Percentiles rank a stretch among this genome's conserved stretches.
Conservation (phyloP, 2,113 vertebrate species). For the Anthoscopus minutus region DNA sequence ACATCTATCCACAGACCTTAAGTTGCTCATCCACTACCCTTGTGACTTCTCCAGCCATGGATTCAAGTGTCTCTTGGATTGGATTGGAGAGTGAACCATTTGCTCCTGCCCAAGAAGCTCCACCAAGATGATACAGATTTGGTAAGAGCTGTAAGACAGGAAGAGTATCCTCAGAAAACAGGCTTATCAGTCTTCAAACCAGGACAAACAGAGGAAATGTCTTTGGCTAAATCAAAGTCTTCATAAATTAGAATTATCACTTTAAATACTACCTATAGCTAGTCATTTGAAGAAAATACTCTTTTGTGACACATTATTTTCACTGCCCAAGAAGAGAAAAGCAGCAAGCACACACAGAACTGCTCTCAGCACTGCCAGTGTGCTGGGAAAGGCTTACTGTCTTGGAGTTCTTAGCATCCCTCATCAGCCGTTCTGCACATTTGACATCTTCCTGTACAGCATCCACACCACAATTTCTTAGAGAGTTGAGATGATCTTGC, state of each 20-base stretch:
- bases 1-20: constrained; percentile 74
- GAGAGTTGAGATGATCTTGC: constrained; percentile 95
- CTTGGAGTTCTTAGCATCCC: constrained; percentile 95
- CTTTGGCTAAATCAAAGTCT: neutral
- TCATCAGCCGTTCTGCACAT: constrained; percentile 87
- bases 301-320: neutral
- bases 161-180: neutral
- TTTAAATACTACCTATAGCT: neutral
- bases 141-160: constrained; percentile 81
- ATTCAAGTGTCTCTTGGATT: constrained; percentile 93
- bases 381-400: constrained; percentile 74
- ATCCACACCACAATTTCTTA: constrained; percentile 84
- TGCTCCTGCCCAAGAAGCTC: constrained; percentile 79
- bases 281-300: neutral
- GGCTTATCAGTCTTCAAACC: neutral
- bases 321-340: neutral
- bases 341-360: neutral
- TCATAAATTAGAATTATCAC: neutral
- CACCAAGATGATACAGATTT: constrained; percentile 90
- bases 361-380: neutral
- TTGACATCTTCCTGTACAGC: constrained; percentile 87
- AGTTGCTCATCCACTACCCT: constrained; percentile 92
- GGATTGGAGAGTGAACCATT: constrained; percentile 79
- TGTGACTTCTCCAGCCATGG: constrained; percentile 94
- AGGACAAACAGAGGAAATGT: neutral